A percentile compares a stretch with the other conserved stretches of the same genome.
phyloP scores from a whole-genome alignment of 1,140 invertebrate species.

The Acromyrmex charruanus region DNA sequence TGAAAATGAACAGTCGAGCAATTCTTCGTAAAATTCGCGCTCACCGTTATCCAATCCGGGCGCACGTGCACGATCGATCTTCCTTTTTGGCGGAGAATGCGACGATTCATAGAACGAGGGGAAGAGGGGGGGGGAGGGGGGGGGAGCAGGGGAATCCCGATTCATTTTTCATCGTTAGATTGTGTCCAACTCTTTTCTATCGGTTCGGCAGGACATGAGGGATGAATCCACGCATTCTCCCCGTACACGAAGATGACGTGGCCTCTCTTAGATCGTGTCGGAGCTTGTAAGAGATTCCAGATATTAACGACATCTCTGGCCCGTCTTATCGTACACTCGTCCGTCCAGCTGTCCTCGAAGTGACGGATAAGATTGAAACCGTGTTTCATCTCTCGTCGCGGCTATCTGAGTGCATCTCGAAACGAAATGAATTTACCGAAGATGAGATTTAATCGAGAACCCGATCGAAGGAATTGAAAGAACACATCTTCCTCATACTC shows the following conservation, averaged over 20 bases:
- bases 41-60: constrained; percentile 19
- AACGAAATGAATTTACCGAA: constrained; percentile 22
- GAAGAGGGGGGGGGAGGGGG: too few relatives aligned
- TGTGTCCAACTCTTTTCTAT: constrained; percentile 26
- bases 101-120: constrained; percentile 57
- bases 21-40: neutral
- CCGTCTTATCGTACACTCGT: constrained; percentile 28
- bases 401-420: neutral
- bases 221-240: constrained; percentile 69
- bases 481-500: too few relatives aligned
- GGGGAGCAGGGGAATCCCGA: neutral
- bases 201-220: neutral
- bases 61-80: constrained; percentile 67
- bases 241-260: constrained; percentile 52
- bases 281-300: constrained; percentile 52
- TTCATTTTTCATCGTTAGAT: constrained; percentile 65
- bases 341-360: neutral
- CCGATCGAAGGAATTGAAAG: neutral
- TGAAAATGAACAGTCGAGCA: neutral
- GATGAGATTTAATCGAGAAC: constrained; percentile 7
- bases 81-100: constrained; percentile 63
- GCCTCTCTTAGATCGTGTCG: constrained; percentile 71
- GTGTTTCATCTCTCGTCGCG: constrained; percentile 6
- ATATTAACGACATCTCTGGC: constrained; percentile 22
- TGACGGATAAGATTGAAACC: constrained; percentile 40